These are phyloP conservation scores for Dendrolimus houi DNA, from an alignment of 2,888 invertebrate genomes.

Conservation along the genomic window DNA sequence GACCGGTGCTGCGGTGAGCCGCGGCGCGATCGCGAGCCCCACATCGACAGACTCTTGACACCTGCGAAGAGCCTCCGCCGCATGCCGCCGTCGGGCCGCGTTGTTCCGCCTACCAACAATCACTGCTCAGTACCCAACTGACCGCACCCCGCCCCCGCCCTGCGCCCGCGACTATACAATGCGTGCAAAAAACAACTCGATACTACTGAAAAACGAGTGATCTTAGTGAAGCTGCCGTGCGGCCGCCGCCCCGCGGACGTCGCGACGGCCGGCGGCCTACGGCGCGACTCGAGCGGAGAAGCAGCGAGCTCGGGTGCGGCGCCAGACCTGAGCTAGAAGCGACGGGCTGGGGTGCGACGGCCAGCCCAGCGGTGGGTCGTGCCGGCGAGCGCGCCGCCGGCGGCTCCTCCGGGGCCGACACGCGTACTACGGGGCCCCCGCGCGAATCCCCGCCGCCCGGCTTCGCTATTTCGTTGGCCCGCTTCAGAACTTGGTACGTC, in stretches of 20 bases:
- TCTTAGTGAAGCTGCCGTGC: slow-evolving; percentile 55
- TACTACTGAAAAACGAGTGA: slow-evolving; percentile 69
- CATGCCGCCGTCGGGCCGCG: slow-evolving; percentile 79
- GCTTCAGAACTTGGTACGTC: slow-evolving; percentile 96
- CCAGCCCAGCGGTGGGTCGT: slow-evolving; percentile 71
- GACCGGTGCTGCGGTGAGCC: slow-evolving; percentile 86
- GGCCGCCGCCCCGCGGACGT: slow-evolving; percentile 29
- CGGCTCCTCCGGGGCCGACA: slow-evolving; percentile 58
- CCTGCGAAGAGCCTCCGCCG: slow-evolving; percentile 87
- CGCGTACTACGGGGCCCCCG: slow-evolving; percentile 65
- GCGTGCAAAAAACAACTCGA: slow-evolving; percentile 68
- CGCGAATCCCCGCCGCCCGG: slow-evolving; percentile 71
- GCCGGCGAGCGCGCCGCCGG: slow-evolving; percentile 61
- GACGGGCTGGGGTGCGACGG: slow-evolving; percentile 80
- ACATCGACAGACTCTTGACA: slow-evolving; percentile 86
- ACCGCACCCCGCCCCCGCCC: slow-evolving; percentile 58
- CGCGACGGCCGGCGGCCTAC: slow-evolving; percentile 46
- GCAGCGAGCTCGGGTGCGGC: slow-evolving; percentile 59
- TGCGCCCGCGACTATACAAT: slow-evolving; percentile 62
- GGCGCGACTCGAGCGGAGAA: slow-evolving; percentile 59
- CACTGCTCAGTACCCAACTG: slow-evolving; percentile 52
- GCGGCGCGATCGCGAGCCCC: slow-evolving; percentile 81
- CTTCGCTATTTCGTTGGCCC: slow-evolving; percentile 91
- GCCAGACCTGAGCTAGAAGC: slow-evolving; percentile 83
- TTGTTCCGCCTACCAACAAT: slow-evolving; percentile 68